Evolutionary conservation across 2,797 vertebrate genomes (phyloP).

Genomic region (Muscicapa striata): DNA sequence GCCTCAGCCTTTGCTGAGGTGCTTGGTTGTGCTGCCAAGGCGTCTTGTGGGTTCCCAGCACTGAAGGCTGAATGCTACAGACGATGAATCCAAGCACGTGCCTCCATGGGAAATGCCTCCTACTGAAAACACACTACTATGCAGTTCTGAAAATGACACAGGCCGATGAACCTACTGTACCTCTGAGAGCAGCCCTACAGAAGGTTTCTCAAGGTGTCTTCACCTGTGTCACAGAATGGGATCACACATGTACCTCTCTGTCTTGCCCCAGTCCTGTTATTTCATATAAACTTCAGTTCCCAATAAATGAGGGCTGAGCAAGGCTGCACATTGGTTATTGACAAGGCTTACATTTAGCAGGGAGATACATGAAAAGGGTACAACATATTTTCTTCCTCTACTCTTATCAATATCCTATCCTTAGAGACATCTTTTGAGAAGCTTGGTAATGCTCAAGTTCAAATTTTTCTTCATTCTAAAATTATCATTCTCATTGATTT

Average conservation of each 20-base stretch:
- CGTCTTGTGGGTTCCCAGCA: background rate
- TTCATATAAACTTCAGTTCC: background rate
- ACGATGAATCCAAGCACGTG: accelerated
- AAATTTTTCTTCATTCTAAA: background rate
- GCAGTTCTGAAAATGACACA: background rate
- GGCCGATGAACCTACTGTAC: background rate
- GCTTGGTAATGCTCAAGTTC: background rate
- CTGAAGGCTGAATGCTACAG: background rate
- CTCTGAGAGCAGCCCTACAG: background rate
- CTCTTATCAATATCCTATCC: background rate
- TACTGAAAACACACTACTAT: background rate
- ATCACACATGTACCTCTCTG: background rate
- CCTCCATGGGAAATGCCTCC: background rate
- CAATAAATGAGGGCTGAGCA: background rate
- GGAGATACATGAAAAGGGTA: background rate
- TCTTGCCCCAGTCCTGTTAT: background rate
- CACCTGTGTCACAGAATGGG: background rate
- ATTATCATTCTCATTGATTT: background rate
- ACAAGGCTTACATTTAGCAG: background rate
- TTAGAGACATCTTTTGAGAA: background rate
- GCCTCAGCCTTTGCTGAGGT: background rate
- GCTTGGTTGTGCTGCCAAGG: background rate
- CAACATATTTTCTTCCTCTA: background rate
- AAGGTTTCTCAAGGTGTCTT: background rate
- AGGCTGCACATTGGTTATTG: background rate